Base-by-base conservation (phyloP, 2,888 invertebrate genomes). In the Habroteleia sp. region DNA sequence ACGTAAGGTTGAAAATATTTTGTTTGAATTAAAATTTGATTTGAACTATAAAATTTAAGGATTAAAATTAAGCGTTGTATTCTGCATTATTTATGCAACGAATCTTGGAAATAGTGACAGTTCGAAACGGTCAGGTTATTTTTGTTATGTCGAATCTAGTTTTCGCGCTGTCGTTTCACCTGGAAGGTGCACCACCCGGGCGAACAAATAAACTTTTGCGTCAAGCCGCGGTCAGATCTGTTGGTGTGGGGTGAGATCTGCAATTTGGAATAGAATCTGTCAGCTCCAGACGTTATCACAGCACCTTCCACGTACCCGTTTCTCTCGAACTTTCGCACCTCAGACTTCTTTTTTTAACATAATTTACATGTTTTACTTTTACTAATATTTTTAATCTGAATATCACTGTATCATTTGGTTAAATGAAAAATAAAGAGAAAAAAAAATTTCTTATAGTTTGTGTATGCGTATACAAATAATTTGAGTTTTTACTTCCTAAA, bases 211-310 rank as follows among this genome's bases (percentile, higher is more conserved):
- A 85, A 85, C 82, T 85, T 86, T 86, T 84, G 82, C 81, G 79
- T 77, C 79, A 77, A 82, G 80, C 79, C 79, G 83, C 79, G 86
- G 85, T 85, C 84, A 85, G 79, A 81, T 79, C 66, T 58, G 77
- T 79, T 80, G 81, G 83, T 83, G 85, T 81, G 84, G 84, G 83
- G 83, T 83, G 85, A 23, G 84, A 87, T 86, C 84, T 85, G 83
- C 86, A 85, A 86, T 85, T 85, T 82, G 85, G 87, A 88, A 88
- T 88, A 84, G 87, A 85, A 87, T 86, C 88, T 88, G 88, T 88
- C 88, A 83, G 86, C 78, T 84, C 85, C 88, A 88, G 87, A 87
- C 86, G 79, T 85, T 85, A 84, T 79, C 75, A 74, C 69, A 44
- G 72, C 63, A 73, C 72, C 68, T 77, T 41, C 58, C n/a, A n/a